Base-by-base conservation (phyloP, 2,113 vertebrate species). In the rat (Rattus norvegicus) region DNA sequence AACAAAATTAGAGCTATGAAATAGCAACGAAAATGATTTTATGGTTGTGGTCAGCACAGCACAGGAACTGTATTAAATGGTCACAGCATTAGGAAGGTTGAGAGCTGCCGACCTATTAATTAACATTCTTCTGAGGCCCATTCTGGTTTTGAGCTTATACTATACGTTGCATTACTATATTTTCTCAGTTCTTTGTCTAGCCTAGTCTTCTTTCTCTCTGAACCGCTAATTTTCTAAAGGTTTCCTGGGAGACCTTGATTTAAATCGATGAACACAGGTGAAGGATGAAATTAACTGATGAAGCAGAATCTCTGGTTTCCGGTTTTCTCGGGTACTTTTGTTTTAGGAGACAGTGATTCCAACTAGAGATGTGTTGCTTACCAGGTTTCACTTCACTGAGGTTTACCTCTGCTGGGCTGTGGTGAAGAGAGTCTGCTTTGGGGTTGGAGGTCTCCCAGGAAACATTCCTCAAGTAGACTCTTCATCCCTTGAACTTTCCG, bases 191-290 rank as follows among this genome's bases (percentile, higher is more conserved):
- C 83, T 77, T 59, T n/a, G 24, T 11, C 54, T 39, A 54, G 83
- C 36, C 56, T 65, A 3, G 39, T 86, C 14, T 26, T 20, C 76
- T 70, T 24, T 49, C 20, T 67, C 93, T 33, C 26, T 67, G 47
- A 92, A 72, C 24, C 87, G 14, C 70, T 94, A 72, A 11, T 65
- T 94, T 24, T 77, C 79, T 86, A 88, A 30, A 69, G 30, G 11
- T 76, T 96, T 95, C 36, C 54, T 63, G 65, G 70, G 33, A 87
- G 88, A 20, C 30, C 80, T 65, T 88, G 70, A 80, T 59, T 94
- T n/a, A 59, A 95, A 61, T 91, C 77, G 30, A 10, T n/a, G 63
- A 20, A 67, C 88, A 59, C n/a, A 14, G 69, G 80, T 47, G 59
- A 95, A 92, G 79, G 28, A 2, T 17, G 13, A 54, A 26, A 75